phyloP scores from a whole-genome alignment of 2,797 vertebrate genomes.

The Hafferia zeledoni region DNA sequence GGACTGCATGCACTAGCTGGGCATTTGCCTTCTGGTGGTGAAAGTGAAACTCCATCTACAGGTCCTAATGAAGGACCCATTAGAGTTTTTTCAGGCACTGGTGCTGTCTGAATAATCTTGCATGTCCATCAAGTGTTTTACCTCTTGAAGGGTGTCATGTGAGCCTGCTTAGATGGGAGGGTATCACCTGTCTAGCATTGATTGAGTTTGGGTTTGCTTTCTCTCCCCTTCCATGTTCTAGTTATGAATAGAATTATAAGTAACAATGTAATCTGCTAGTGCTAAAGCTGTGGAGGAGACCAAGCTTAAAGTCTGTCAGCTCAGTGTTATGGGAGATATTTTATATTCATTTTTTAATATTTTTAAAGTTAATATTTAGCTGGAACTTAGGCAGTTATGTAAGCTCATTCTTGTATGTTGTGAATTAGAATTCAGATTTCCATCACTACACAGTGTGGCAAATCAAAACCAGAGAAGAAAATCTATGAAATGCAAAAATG shows the following conservation, averaged over 20 bases:
- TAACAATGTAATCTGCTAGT: background rate
- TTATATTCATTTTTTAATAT: background rate
- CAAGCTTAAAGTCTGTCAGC: background rate
- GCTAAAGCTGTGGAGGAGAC: background rate
- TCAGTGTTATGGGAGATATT: background rate
- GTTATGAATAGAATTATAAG: background rate
- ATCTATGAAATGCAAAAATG: background rate
- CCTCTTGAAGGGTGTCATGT: background rate
- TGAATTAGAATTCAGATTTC: background rate
- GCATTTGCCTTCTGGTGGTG: background rate
- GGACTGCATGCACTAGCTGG: background rate
- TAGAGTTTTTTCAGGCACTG: background rate
- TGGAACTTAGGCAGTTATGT: background rate
- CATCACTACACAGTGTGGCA: background rate
- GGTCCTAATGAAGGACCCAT: accelerated
- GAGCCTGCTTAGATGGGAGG: background rate
- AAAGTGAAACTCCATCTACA: background rate
- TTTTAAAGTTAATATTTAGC: background rate
- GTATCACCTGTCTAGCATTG: background rate
- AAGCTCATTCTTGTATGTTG: background rate
- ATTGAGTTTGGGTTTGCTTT: background rate
- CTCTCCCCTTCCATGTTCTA: background rate
- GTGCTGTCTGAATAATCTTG: background rate
- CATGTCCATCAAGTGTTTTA: accelerated
- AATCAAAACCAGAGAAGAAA: background rate